Percentiles rank a stretch among this genome's conserved stretches.
These are phyloP conservation scores for Cyclura pinguis DNA, from an alignment of 2,797 vertebrate species.

Conservation along the genomic window DNA sequence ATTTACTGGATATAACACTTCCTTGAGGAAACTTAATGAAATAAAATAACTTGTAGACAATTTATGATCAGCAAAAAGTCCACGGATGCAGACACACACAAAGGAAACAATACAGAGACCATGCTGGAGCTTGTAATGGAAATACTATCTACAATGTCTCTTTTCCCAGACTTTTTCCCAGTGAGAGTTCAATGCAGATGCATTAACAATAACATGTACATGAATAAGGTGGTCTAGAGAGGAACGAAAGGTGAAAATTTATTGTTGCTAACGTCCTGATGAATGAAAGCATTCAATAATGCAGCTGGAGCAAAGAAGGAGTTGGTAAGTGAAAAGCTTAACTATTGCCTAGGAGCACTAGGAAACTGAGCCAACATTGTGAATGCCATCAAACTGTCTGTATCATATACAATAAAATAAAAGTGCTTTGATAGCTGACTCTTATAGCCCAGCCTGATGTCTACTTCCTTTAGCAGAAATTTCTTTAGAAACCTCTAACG, in stretches of 20 bases:
- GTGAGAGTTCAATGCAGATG: slow-evolving; percentile 51
- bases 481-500: slow-evolving; percentile 66
- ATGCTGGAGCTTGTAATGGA: slow-evolving; percentile 62
- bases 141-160: slow-evolving; percentile 50
- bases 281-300: slow-evolving; percentile 80
- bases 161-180: slow-evolving; percentile 31
- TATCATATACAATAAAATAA: slow-evolving; percentile 67
- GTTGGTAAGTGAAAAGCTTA: slow-evolving; percentile 74
- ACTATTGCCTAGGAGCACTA: slow-evolving; percentile 77
- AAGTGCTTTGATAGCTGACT: slow-evolving; percentile 74
- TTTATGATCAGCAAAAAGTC: not conserved
- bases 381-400: slow-evolving; percentile 77
- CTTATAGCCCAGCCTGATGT: slow-evolving; percentile 65
- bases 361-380: slow-evolving; percentile 77
- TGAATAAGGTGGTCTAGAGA: slow-evolving; percentile 57
- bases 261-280: slow-evolving; percentile 74
- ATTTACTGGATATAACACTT: slow-evolving; percentile 53
- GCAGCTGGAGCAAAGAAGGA: slow-evolving; percentile 76
- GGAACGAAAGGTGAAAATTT: slow-evolving; percentile 76
- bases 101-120: slow-evolving; percentile 50
- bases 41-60: slow-evolving; percentile 54
- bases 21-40: slow-evolving; percentile 65
- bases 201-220: slow-evolving; percentile 54
- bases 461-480: slow-evolving; percentile 63
- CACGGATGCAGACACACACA: not conserved